Evolutionary conservation across 2,797 vertebrate genomes (phyloP).

Genomic region (Sitta carolinensis): DNA sequence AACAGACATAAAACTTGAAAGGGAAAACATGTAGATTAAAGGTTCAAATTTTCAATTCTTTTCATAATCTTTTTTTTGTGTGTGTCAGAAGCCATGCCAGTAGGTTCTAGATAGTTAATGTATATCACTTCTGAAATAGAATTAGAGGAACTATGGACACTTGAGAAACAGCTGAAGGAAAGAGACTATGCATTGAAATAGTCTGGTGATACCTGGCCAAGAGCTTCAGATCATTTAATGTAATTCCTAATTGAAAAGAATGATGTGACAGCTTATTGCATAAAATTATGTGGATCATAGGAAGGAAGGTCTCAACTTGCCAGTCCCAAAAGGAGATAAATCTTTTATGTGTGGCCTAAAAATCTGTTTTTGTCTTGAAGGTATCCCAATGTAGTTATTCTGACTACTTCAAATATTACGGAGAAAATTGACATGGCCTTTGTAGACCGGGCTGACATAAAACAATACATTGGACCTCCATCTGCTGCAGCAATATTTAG

Average conservation of each 20-base stretch:
- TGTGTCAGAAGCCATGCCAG: not conserved
- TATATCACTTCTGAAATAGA: not conserved
- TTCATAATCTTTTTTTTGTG: not conserved
- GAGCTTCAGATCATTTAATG: not conserved
- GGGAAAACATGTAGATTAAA: not conserved
- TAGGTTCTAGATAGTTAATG: not conserved
- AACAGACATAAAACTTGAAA: not conserved
- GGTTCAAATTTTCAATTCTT: not conserved
- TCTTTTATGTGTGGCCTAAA: not conserved
- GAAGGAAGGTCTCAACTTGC: not conserved
- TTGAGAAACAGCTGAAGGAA: not conserved
- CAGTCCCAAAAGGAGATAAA: not conserved
- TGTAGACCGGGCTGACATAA: constrained; percentile 96
- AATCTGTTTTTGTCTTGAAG: constrained; percentile 71
- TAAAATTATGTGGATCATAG: not conserved
- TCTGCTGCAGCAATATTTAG: constrained; percentile 90
- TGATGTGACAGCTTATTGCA: not conserved
- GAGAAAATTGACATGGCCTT: constrained; percentile 97
- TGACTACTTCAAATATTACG: constrained; percentile 97
- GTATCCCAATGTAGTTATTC: constrained; percentile 94
- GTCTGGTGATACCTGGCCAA: not conserved
- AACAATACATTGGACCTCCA: constrained; percentile 94
- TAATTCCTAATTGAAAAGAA: not conserved
- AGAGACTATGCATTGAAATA: not conserved
- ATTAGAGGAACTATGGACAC: not conserved